Evolutionary conservation across 2,888 invertebrate species (phyloP).

Genomic region (Pollenia amentaria): DNA sequence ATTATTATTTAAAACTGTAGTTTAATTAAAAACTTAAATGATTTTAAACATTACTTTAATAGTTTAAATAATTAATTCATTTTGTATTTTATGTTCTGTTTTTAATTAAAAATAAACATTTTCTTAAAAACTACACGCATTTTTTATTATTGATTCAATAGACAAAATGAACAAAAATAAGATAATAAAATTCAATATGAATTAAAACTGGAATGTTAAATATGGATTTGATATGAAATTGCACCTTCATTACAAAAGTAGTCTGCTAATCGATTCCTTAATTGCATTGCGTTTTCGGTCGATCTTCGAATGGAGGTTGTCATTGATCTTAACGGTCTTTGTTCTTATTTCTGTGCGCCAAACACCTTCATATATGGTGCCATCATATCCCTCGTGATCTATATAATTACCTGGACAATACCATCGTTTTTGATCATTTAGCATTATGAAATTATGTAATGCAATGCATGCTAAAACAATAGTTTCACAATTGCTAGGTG

Average conservation of each 20-base stretch:
- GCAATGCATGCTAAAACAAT: conserved; percentile 9
- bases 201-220: too few species aligned
- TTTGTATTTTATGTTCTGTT: too few species aligned
- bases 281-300: neutral
- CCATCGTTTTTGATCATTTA: conserved; percentile 18
- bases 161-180: too few species aligned
- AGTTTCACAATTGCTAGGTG: neutral
- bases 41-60: too few species aligned
- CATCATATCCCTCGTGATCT: neutral
- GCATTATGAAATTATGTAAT: conserved; percentile 10
- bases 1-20: too few species aligned
- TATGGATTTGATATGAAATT: conserved; percentile 2
- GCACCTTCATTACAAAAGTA: conserved; percentile 24
- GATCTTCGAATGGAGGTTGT: neutral
- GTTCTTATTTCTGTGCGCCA: neutral
- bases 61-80: too few species aligned
- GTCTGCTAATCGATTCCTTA: conserved; percentile 1
- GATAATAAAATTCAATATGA: too few species aligned
- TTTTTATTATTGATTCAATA: too few species aligned
- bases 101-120: too few species aligned
- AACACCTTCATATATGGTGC: neutral
- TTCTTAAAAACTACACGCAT: too few species aligned
- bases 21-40: too few species aligned
- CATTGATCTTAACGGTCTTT: neutral
- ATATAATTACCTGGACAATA: neutral